Evolutionary conservation across 2,888 invertebrate species (phyloP).

Genomic region (Teleiodes luculella): DNA sequence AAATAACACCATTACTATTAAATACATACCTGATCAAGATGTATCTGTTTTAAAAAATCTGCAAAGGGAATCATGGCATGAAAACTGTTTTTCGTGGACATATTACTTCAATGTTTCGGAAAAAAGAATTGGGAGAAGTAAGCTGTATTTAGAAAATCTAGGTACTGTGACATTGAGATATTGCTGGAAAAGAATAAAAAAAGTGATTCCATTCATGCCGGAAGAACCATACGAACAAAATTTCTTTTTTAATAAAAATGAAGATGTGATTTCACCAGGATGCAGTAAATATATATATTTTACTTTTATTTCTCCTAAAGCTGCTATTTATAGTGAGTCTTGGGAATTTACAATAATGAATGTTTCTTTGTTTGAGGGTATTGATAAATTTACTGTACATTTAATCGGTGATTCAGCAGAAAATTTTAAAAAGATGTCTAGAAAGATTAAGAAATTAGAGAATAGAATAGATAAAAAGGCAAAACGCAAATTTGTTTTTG

Average conservation of each 20-base stretch:
- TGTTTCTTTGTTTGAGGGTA: conserved; percentile 51
- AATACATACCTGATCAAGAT: conserved; percentile 41
- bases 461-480: conserved; percentile 41
- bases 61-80: conserved; percentile 43
- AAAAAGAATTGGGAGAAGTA: conserved; percentile 50
- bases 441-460: conserved; percentile 42
- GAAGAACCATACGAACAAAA: conserved; percentile 51
- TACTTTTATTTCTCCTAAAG: conserved; percentile 62
- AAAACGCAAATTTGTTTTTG: conserved; percentile 35
- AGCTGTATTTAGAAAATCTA: conserved; percentile 66
- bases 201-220: conserved; percentile 46
- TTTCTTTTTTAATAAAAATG: conserved; percentile 80
- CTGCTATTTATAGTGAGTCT: conserved; percentile 59
- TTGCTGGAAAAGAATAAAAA: conserved; percentile 67
- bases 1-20: conserved; percentile 55
- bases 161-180: conserved; percentile 71
- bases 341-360: conserved; percentile 74
- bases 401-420: conserved; percentile 56
- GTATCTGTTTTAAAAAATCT: conserved; percentile 34
- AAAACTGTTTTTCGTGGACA: conserved; percentile 52
- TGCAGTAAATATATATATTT: conserved; percentile 61
- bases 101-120: conserved; percentile 63
- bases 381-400: conserved; percentile 49
- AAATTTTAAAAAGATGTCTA: conserved; percentile 36
- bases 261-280: conserved; percentile 72